These are phyloP conservation scores for Sisyra terminalis DNA, from an alignment of 2,888 invertebrate genomes.

Conservation along the genomic window DNA sequence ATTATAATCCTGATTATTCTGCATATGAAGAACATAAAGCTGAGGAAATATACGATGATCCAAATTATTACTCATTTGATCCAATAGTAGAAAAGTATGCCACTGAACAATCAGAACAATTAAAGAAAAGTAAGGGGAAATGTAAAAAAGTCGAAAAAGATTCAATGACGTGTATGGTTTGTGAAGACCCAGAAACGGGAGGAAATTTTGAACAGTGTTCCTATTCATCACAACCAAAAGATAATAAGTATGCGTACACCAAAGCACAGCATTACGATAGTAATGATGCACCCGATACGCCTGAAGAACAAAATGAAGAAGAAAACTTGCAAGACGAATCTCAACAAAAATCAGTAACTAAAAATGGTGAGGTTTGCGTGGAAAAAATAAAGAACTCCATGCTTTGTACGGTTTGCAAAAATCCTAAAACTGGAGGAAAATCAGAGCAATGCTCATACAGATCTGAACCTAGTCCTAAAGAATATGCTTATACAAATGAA, in stretches of 20 bases:
- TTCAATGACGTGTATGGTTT: slow-evolving; percentile 53
- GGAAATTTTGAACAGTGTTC: slow-evolving; percentile 67
- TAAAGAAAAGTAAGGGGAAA: slow-evolving; percentile 41
- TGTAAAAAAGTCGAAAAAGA: slow-evolving; percentile 47
- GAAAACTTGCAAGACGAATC: slow-evolving; percentile 21
- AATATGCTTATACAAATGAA: slow-evolving; percentile 48
- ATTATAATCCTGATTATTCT: slow-evolving; percentile 26
- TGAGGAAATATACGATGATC: slow-evolving; percentile 30
- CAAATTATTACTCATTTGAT: slow-evolving; percentile 31
- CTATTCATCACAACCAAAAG: slow-evolving; percentile 55
- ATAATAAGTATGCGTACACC: slow-evolving; percentile 50
- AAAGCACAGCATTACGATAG: slow-evolving; percentile 45
- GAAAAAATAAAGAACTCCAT: slow-evolving; percentile 44
- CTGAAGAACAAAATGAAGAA: slow-evolving; percentile 25
- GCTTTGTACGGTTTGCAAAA: slow-evolving; percentile 56
- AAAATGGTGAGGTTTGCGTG: slow-evolving; percentile 28
- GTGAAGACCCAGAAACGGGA: slow-evolving; percentile 56
- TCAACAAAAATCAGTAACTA: slow-evolving; percentile 7
- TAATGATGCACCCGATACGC: slow-evolving; percentile 32
- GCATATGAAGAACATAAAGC: slow-evolving; percentile 22
- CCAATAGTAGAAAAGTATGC: slow-evolving; percentile 34
- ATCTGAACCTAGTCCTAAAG: slow-evolving; percentile 51
- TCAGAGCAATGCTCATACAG: slow-evolving; percentile 69
- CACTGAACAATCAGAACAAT: slow-evolving; percentile 41
- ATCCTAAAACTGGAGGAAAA: slow-evolving; percentile 55